Base-by-base conservation (phyloP, 1,140 invertebrate species). In the Drosophila ogumai region DNA sequence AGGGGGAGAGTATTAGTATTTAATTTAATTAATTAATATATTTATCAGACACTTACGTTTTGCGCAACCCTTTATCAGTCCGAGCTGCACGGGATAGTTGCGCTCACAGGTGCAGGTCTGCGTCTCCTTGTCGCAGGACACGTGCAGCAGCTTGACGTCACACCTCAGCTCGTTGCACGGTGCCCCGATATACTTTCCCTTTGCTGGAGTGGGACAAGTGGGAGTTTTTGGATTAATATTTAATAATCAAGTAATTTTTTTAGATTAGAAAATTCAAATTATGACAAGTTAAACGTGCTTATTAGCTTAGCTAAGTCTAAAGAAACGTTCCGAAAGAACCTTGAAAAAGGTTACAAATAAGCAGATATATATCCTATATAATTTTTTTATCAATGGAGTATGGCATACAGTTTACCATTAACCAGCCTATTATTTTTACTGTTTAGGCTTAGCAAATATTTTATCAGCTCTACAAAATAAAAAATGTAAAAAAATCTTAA, bases 71-170 rank as follows among this genome's bases (percentile, higher is more conserved):
- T 95, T 96, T 63, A 94, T 94, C 64, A 94, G 94, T 64, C 95
- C 96, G 60, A 97, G 94, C 86, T 94, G 94, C 66, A 97, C 96
- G 10, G 96, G 95, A 93, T 96, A 96, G 76, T 95, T 95, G 81
- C 95, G 95, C 79, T 96, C 96, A 91, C 96, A 97, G 87, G 95
- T 95, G 93, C 96, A 97, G 54, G 93, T 93, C 49, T 93, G 93
- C 41, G 95, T 95, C 75, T 94, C 93, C 41, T 94, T 94, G 92
- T 97, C 95, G 92, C 96, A 97, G 93, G 94, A 94, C 73, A 97
- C 96, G 93, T 97, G 96, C 73, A 95, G 93, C 61, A 97, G 93
- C 65, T 94, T 93, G 2, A 95, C 93, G 93, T 95, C 96, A 93
- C 96, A 97, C 41, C 94, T 94, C 79, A 94, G 92, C 76, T 96